Base-by-base conservation (phyloP, 2,113 vertebrate species). In the Phylloscopus trochilus region DNA sequence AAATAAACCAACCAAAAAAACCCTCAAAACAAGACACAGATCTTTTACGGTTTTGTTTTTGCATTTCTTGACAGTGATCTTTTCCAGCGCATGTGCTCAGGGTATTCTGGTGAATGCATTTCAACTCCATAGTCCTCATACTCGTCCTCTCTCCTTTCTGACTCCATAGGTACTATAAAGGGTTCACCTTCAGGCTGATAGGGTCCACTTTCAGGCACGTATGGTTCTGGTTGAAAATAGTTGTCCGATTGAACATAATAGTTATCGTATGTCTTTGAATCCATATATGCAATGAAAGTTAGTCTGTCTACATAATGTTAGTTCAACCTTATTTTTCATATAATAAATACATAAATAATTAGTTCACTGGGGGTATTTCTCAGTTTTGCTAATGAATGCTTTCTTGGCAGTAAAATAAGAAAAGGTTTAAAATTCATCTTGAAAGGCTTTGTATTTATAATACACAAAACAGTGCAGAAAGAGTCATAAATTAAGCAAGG, bases 201-300 rank as follows among this genome's bases (percentile, higher is more conserved):
- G 85, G 96, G 98, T 98, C 98, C 98, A 87, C 97, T 98, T 97
- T 98, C 98, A 95, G 98, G 98, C 95, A 98, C 97, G 78, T 98
- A 98, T n/a, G 97, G 95, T 95, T 98, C 99, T 99, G 98, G 98
- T 98, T 98, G 98, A 98, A 99, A 98, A 99, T 98, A 99, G 97
- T 97, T 97, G 98, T 98, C 98, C 98, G 97, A 97, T 98, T 98
- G 98, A 98, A 98, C 97, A 98, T 87, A 93, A 98, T 91, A 97
- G 97, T 98, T 98, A 98, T 97, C 91, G 83, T 93, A 97, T 87
- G 83, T 90, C 93, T 97, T 92, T 97, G 96, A 97, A 97, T 96
- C 97, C 94, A 97, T 91, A 97, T 47, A 87, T 46, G 97, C 63
- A 95, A 89, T 79, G 94, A 97, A 90, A 90, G 78, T 94, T 94